Evolutionary conservation across 2,888 invertebrate genomes (phyloP), one percentile per base, ranked within the genome.

Genomic region (Aphelenchoides bicaudatus): DNA sequence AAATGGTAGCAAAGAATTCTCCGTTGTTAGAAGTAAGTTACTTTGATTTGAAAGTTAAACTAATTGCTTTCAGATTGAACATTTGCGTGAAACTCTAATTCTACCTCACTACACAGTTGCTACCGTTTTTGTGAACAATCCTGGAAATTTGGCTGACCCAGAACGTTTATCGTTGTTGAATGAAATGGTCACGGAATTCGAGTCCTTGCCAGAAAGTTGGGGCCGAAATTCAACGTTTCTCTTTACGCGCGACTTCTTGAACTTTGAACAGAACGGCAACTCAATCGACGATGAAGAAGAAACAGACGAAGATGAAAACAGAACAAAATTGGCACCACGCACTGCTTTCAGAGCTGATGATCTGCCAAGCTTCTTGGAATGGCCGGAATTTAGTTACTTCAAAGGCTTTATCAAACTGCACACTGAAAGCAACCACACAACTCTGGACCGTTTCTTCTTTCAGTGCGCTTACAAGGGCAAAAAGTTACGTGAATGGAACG

Each of bases 381-480:
- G 75, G 76, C 72, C n/a, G n/a, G n/a, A n/a, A n/a, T n/a, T n/a
- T n/a, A n/a, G n/a, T n/a, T n/a, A n/a, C n/a, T n/a, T n/a, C n/a
- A n/a, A n/a, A n/a, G n/a, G n/a, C n/a, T n/a, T n/a, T n/a, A n/a
- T n/a, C n/a, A n/a, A n/a, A n/a, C n/a, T n/a, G n/a, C n/a, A 13
- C 13, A 13, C 10, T 34, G 64, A 28, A 25, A 63, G 63, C 6
- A 39, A 55, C 3, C 59, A 49, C 28, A 54, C 68, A 23, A 65
- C 59, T n/a, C 61, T 76, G 25, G 72, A 77, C 37, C 61, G 64
- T 13, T 76, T 76, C 65, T 75, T 76, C 63, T 72, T 76, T 62
- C 74, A 74, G 10, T 70, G 73, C n/a, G 74, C 72, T 4, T 76
- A 71, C 54, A 73, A 77, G 46, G 76, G 76, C 19, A 62, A 72